Evolutionary conservation across 2,888 invertebrate genomes (phyloP), one percentile per base, ranked within the genome.

Genomic region (Belgica antarctica): DNA sequence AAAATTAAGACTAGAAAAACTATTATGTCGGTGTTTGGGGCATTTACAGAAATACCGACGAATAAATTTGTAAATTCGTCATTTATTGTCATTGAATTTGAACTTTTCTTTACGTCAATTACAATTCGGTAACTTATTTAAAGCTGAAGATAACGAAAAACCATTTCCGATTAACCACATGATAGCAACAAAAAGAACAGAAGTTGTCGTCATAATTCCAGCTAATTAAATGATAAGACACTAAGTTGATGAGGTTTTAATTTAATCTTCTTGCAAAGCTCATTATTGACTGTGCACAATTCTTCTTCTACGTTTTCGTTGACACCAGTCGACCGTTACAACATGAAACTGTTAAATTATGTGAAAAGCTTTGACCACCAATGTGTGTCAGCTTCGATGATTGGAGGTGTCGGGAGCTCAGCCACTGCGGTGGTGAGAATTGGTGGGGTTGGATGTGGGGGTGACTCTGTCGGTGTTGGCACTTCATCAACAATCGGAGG

Each of bases 391-490:
- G 34, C 12, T 31, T 31, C 34, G n/a, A n/a, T n/a, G n/a, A n/a
- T n/a, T n/a, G n/a, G n/a, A n/a, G n/a, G n/a, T n/a, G n/a, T n/a
- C n/a, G n/a, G n/a, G n/a, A n/a, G n/a, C n/a, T n/a, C n/a, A n/a
- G n/a, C 46, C 15, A n/a, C 46, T 46, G 46, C 22, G 17, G 57
- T 57, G 5, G 57, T 4, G 4, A 15, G 46, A 46, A n/a, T 59
- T 57, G 71, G 27, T 1, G 36, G 7, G 36, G 66, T 24, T 8
- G 47, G 28, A 27, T 31, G 61, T 61, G 68, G 36, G 31, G 66
- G 41, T 19, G 70, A 52, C 12, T 36, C 27, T 41, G 31, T 25
- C 52, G 46, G 19, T 4, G 8, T 36, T 63, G 24, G n/a, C n/a
- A n/a, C n/a, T 65, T 22, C 34, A 19, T 8, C 36, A 12, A 22